Base-by-base conservation (phyloP, 2,888 invertebrate genomes). In the Spodoptera picta region DNA sequence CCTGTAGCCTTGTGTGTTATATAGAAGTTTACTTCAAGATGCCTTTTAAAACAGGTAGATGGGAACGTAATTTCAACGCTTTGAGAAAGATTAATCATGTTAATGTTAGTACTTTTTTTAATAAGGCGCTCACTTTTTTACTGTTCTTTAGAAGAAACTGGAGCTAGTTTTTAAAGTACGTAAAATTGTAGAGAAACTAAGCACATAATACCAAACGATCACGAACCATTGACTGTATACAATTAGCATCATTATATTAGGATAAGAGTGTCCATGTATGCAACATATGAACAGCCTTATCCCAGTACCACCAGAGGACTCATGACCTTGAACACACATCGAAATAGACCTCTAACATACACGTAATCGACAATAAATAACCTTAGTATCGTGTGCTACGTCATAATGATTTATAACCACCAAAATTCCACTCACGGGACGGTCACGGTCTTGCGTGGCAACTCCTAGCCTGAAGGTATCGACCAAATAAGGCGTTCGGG, bases 341-440 rank as follows among this genome's bases (percentile, higher is more conserved):
- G 11, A 59, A 62, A 62, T 61, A 66, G 41, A 45, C 59, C 19
- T 11, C 31, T 63, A 48, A 46, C 60, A 11, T 60, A 51, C 23
- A 56, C 60, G 31, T 48, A 55, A 58, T 56, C 41, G 27, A 62
- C 66, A 27, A 73, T 73, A 76, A 76, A 65, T 70, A 67, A 71
- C 65, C 44, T 31, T 46, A 61, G 60, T 70, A 65, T 65, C 61
- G 58, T 75, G 79, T 69, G 75, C 65, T 67, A 60, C 73, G 83
- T 83, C 83, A 79, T 77, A 80, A 83, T 86, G 84, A 88, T 88
- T 88, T 89, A 88, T 86, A 79, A 83, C 75, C 71, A 81, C 81
- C 73, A 81, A 84, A 87, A 87, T 87, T 81, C 83, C 69, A 80
- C 81, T 79, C 83, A 80, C 71, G 62, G 49, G 42, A 72, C 63